Base-by-base conservation (phyloP, 2,797 vertebrate genomes). In the Cygnus olor region DNA sequence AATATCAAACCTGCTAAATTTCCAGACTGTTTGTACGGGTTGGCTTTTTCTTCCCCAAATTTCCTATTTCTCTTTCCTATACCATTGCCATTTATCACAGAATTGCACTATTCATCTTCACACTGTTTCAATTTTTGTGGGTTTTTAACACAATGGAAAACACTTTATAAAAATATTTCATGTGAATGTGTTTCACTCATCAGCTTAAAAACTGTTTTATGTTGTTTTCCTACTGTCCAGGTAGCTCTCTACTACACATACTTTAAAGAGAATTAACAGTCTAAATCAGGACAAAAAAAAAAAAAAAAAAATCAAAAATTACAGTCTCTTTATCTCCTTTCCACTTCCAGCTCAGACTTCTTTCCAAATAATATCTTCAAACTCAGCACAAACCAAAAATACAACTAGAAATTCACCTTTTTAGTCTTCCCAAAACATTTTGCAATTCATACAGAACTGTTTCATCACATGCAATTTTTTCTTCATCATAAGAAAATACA, bases 31-130 rank as follows among this genome's bases (percentile, higher is more conserved):
- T 40, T 28, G 36, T 54, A 51, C 5, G 22, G 47, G 36, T 53
- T 53, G 51, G 25, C 25, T 53, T 53, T 9, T 45, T 61, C 60
- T 54, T 74, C 79, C 79, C 18, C 44, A 61, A 6, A 5, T 74
- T 89, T 93, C 28, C 10, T 21, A 70, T 77, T 73, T 70, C 63
- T 70, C 15, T 89, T 94, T 92, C 19, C 12, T 80, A 32, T 64
- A 25, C 12, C 15, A 10, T 77, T 88, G 45, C 8, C 0, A 1
- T 30, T 68, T 58, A 80, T n/a, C 42, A 85, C 0, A 0, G 34
- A 88, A 91, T 47, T 25, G 6, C 21, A 73, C n/a, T 73, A 72
- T 32, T 38, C n/a, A 45, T 9, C 25, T 36, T 77, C 64, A 42
- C 13, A 80, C 6, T 32, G 30, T 61, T 73, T 54, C 19, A 61